Evolutionary conservation across 1,140 invertebrate species (phyloP).

Genomic region (Drosophila azteca): DNA sequence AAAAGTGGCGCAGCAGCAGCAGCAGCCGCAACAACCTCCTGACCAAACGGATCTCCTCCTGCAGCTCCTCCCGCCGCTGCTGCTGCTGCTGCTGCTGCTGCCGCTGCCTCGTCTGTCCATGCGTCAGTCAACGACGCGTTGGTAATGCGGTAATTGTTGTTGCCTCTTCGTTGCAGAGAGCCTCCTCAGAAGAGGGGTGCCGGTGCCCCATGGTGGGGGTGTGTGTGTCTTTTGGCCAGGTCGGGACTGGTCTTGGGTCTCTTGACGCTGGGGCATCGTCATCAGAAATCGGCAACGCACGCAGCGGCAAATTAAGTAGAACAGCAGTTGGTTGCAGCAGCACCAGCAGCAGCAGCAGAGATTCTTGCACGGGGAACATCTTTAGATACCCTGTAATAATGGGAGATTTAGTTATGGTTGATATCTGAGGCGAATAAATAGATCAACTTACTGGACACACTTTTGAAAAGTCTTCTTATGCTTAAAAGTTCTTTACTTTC

Average conservation of each 20-base stretch:
- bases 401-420: background rate
- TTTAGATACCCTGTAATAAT: constrained; percentile 26
- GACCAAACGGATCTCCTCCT: constrained; percentile 13
- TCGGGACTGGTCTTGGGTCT: constrained; percentile 28
- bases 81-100: constrained; percentile 6
- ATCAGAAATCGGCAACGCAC: constrained; percentile 72
- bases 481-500: too few relatives aligned
- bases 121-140: constrained; percentile 70
- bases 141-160: constrained; percentile 79
- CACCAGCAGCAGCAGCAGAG: constrained; percentile 1
- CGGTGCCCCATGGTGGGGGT: background rate
- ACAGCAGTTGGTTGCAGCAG: constrained; percentile 54
- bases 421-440: background rate
- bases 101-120: constrained; percentile 5
- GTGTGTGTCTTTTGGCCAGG: constrained; percentile 12
- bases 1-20: constrained; percentile 70
- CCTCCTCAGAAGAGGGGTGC: constrained; percentile 10
- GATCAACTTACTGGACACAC: background rate
- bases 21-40: constrained; percentile 23
- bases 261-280: constrained; percentile 35
- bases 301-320: constrained; percentile 81
- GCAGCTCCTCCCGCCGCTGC: constrained; percentile 4
- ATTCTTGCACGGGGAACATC: constrained; percentile 10
- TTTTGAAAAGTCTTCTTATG: too few relatives aligned
- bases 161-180: constrained; percentile 46